These are phyloP conservation scores for Serranus cabrilla DNA, from an alignment of 2,797 vertebrate species.

Conservation along the genomic window DNA sequence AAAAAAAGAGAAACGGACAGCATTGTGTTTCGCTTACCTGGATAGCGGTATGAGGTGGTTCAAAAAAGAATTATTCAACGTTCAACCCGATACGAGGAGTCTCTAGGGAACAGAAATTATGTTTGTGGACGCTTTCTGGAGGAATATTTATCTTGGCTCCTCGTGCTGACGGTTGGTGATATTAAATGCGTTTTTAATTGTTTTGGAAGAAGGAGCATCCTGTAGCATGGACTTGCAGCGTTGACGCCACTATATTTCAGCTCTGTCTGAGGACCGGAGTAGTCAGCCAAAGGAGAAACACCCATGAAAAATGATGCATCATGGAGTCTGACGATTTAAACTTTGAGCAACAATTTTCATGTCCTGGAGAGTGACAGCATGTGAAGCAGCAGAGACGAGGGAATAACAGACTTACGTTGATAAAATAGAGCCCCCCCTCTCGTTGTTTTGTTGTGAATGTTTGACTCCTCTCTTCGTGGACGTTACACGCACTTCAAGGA, in stretches of 20 bases:
- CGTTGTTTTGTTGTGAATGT: conserved; percentile 50
- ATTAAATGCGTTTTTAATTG: not conserved
- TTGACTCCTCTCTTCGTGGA: conserved; percentile 61
- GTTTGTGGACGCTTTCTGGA: conserved; percentile 17
- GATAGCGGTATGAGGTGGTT: not conserved
- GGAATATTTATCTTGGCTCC: not conserved
- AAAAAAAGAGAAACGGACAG: not conserved
- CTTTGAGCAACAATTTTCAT: conserved; percentile 60
- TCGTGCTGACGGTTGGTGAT: not conserved
- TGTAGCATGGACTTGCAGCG: conserved; percentile 57
- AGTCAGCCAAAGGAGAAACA: conserved; percentile 48
- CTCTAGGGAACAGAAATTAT: not conserved
- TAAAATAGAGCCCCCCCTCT: conserved; percentile 11
- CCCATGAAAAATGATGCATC: conserved; percentile 65
- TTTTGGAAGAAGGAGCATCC: not conserved
- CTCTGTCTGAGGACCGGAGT: conserved; percentile 34
- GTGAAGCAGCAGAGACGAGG: conserved; percentile 35
- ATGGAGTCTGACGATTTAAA: conserved; percentile 59
- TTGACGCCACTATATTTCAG: conserved; percentile 13
- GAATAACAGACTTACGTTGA: conserved; percentile 12
- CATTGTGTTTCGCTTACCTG: not conserved
- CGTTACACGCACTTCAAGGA: conserved; percentile 66
- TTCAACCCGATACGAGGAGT: not conserved
- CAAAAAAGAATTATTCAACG: not conserved
- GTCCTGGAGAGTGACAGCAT: conserved; percentile 38